These are phyloP conservation scores for Pseudomyrmex pallidus DNA, from an alignment of 1,140 invertebrate genomes.

Conservation along the genomic window DNA sequence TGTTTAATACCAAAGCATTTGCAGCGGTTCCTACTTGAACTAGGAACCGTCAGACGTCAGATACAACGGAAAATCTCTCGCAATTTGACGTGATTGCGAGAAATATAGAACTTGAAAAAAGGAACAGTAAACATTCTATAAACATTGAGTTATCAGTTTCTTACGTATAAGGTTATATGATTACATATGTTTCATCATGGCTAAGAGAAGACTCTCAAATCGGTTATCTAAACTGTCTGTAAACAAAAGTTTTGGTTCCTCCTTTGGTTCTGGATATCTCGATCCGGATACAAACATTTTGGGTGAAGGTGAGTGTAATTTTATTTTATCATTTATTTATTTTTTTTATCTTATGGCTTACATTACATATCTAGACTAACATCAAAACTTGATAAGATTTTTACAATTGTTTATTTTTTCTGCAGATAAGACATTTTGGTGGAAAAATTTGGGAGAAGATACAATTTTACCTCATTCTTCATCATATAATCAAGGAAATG, in stretches of 20 bases:
- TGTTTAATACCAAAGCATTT: too few relatives aligned
- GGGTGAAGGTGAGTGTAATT: slow-evolving; percentile 12
- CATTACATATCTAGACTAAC: neutral
- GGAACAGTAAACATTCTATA: too few relatives aligned
- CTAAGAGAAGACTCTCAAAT: slow-evolving; percentile 36
- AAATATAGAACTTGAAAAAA: too few relatives aligned
- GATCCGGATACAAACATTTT: slow-evolving; percentile 38
- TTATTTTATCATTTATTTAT: neutral
- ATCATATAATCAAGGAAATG: neutral
- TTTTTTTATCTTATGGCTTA: neutral
- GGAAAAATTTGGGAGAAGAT: slow-evolving; percentile 41
- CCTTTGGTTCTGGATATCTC: slow-evolving; percentile 16
- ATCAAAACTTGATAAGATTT: neutral
- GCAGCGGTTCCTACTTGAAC: too few relatives aligned
- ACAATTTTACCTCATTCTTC: neutral
- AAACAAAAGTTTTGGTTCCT: neutral
- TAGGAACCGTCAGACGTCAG: too few relatives aligned
- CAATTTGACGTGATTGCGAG: too few relatives aligned
- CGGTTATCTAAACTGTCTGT: neutral
- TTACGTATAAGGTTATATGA: too few relatives aligned
- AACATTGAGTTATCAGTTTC: too few relatives aligned
- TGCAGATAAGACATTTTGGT: slow-evolving; percentile 61
- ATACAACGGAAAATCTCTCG: too few relatives aligned
- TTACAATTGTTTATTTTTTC: neutral
- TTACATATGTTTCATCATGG: slow-evolving; percentile 29